These are phyloP conservation scores for Solen grandis DNA, from an alignment of 1,140 invertebrate genomes.

Conservation along the genomic window DNA sequence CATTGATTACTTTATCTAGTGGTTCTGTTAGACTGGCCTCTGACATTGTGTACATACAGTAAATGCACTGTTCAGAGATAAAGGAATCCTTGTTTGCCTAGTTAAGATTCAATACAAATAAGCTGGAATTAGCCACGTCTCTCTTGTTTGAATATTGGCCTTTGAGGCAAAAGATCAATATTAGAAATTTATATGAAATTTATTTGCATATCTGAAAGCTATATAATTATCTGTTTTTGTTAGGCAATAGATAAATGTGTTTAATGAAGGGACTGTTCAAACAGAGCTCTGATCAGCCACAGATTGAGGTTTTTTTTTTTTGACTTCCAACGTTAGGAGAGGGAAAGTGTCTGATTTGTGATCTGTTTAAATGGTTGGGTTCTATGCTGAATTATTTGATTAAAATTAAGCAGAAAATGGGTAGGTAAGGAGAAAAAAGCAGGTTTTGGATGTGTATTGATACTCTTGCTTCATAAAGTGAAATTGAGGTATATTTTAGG, in stretches of 20 bases:
- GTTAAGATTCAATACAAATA: conserved; percentile 51
- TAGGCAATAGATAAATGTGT: conserved; percentile 40
- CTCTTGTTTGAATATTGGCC: conserved; percentile 47
- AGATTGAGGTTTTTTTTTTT: conserved; percentile 34
- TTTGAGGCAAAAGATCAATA: conserved; percentile 53
- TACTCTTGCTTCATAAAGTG: no score
- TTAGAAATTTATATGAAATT: conserved; percentile 58
- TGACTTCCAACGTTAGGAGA: no score
- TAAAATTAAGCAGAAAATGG: no score
- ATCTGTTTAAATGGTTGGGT: no score
- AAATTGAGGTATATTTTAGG: no score
- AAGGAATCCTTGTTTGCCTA: conserved; percentile 35
- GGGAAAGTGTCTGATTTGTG: no score
- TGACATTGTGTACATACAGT: conserved; percentile 48
- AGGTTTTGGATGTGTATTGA: no score
- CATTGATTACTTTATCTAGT: no score
- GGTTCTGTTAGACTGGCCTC: no score
- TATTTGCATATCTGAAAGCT: conserved; percentile 57
- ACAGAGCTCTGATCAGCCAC: conserved; percentile 39
- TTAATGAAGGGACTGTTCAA: conserved; percentile 55
- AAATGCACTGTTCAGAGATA: conserved; percentile 39
- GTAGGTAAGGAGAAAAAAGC: no score
- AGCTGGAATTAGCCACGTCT: conserved; percentile 26
- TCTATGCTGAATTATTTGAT: no score
- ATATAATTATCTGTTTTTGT: conserved; percentile 57